A percentile compares a stretch with the other conserved stretches of the same genome.
These are phyloP conservation scores for Pogonophryne albipinna DNA, from an alignment of 2,797 vertebrate species.

Conservation along the genomic window DNA sequence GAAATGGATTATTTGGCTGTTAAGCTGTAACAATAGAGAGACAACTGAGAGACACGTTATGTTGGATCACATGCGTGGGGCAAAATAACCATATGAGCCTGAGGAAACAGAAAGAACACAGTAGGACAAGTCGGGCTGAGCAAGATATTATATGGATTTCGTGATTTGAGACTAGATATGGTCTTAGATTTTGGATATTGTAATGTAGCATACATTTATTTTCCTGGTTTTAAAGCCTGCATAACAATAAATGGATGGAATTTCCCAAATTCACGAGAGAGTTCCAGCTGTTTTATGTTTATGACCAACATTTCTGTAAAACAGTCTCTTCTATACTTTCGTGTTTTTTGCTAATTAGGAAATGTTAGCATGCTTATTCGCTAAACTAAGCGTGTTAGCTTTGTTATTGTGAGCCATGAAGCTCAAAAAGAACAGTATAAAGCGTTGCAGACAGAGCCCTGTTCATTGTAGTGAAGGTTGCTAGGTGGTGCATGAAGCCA, in stretches of 20 bases:
- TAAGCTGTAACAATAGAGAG: slow-evolving; percentile 33
- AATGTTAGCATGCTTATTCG: background rate
- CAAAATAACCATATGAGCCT: slow-evolving; percentile 23
- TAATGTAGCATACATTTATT: no score
- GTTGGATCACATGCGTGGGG: slow-evolving; percentile 14
- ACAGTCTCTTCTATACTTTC: background rate
- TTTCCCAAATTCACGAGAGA: no score
- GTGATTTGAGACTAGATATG: no score
- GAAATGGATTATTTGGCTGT: slow-evolving; percentile 38
- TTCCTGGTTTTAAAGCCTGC: no score
- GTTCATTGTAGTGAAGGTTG: no score
- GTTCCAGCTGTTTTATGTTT: no score
- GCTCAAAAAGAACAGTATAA: no score
- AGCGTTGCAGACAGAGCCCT: no score
- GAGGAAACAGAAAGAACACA: slow-evolving; percentile 17
- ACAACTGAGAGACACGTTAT: background rate
- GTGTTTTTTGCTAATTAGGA: background rate
- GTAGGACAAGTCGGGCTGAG: no score
- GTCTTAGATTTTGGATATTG: background rate
- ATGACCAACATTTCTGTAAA: background rate
- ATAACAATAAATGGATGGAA: no score
- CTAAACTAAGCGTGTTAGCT: background rate
- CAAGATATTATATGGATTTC: no score
- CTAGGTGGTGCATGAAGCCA: no score
- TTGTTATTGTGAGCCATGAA: background rate